These are phyloP conservation scores for Coptodon bakossiorum DNA, from an alignment of 2,113 vertebrate species.

Conservation along the genomic window DNA sequence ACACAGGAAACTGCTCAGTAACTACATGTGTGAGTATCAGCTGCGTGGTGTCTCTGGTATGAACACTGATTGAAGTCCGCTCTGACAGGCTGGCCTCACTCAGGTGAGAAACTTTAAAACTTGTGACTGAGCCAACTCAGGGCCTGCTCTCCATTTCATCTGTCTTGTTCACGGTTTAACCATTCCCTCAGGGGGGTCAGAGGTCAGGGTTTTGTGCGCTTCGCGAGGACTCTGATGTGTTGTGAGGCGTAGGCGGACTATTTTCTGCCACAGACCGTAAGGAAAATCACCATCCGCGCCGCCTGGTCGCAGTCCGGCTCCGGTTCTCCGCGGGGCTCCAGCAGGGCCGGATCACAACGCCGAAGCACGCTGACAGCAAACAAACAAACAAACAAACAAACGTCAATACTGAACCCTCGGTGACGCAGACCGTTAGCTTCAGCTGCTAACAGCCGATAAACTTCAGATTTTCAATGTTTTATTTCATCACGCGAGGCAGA, in stretches of 20 bases:
- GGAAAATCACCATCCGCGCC: slow-evolving; percentile 40
- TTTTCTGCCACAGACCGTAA: slow-evolving; percentile 40
- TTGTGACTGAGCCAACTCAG: accelerated
- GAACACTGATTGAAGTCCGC: not conserved
- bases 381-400: not conserved
- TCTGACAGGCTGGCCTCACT: not conserved
- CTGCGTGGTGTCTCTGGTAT: not conserved
- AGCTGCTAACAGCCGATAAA: not conserved
- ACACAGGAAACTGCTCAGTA: accelerated
- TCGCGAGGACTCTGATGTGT: not conserved
- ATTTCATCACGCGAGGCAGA: not conserved
- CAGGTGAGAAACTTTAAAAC: not conserved
- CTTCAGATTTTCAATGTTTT: not conserved
- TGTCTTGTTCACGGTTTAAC: not conserved
- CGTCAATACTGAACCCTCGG: not conserved
- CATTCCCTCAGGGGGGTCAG: not conserved
- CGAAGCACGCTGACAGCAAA: slow-evolving; percentile 47
- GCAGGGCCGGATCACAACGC: slow-evolving; percentile 36
- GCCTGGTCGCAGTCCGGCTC: slow-evolving; percentile 47
- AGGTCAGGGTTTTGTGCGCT: not conserved
- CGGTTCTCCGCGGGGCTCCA: slow-evolving; percentile 21
- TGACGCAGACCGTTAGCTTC: not conserved
- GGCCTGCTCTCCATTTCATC: not conserved
- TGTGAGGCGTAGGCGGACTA: not conserved
- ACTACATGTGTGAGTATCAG: not conserved